These are phyloP conservation scores for Acrocephalus kingi DNA, from an alignment of 2,113 vertebrate species.

Conservation along the genomic window DNA sequence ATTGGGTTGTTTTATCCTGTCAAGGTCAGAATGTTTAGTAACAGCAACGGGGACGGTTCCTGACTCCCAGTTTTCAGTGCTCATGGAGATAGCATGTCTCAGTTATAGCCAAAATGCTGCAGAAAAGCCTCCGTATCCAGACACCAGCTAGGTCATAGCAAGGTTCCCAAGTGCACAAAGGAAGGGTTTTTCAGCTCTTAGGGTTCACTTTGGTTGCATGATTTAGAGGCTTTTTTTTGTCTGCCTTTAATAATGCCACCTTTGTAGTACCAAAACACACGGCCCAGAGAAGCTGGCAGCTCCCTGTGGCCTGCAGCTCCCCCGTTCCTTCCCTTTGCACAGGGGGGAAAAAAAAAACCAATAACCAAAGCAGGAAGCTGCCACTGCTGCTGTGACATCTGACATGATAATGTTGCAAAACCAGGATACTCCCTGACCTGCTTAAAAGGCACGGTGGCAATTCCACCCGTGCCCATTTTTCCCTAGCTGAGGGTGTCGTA, in stretches of 20 bases:
- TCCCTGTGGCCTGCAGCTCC: background rate
- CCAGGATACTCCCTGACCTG: background rate
- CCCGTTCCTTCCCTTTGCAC: background rate
- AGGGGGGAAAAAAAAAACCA: background rate
- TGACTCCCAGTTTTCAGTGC: background rate
- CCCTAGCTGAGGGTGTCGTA: background rate
- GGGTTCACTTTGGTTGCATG: background rate
- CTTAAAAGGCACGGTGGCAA: background rate
- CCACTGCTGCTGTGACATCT: background rate
- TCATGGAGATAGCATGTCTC: background rate
- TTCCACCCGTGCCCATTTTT: background rate
- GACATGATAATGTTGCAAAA: background rate
- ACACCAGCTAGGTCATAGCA: background rate
- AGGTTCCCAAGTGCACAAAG: background rate
- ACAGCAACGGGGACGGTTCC: background rate
- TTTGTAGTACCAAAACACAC: background rate
- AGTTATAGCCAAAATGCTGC: background rate
- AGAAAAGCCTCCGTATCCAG: background rate
- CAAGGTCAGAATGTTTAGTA: background rate
- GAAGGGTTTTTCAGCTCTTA: background rate
- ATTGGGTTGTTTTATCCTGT: background rate
- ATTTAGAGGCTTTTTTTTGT: background rate
- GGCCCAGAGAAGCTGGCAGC: background rate
- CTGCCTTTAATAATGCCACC: constrained; percentile 1
- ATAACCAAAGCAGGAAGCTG: background rate